These are phyloP conservation scores for Hypsibius dujardini DNA, from an alignment of 1,140 invertebrate species.

Conservation along the genomic window DNA sequence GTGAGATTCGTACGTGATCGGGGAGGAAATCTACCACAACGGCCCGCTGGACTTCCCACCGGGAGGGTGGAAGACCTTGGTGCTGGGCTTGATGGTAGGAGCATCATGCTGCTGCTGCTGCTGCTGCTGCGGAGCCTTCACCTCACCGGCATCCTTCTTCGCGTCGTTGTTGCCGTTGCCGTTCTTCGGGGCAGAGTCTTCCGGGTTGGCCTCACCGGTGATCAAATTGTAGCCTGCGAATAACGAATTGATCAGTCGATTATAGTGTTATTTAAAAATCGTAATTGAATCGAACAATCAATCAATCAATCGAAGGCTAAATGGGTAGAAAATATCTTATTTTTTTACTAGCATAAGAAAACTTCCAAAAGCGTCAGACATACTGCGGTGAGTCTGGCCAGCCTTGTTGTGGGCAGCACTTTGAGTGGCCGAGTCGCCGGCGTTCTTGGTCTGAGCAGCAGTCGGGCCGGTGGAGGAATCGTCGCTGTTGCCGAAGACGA, in stretches of 20 bases:
- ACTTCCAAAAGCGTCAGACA: no score
- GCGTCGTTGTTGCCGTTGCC: constrained; percentile 2
- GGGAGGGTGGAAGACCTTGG: background rate
- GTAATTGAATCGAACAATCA: background rate
- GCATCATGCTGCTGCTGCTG: no score
- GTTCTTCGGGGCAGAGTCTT: background rate
- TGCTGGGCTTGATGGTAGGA: no score
- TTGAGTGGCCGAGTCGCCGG: background rate
- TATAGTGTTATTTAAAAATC: no score
- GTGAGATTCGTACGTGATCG: no score
- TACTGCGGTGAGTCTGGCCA: constrained; percentile 4
- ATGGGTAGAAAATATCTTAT: no score
- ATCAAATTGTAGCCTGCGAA: constrained; percentile 10
- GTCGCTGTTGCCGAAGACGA: constrained; percentile 2
- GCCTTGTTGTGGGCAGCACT: background rate
- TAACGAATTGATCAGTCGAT: no score
- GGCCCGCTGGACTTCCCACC: background rate
- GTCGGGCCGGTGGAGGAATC: no score
- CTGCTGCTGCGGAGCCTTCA: background rate
- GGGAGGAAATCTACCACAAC: constrained; percentile 9
- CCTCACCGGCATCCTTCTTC: background rate
- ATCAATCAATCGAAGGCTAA: background rate
- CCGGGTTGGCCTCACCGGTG: background rate
- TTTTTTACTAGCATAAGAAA: no score
- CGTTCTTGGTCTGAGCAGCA: no score